phyloP scores from a whole-genome alignment of 2,888 invertebrate species.

The Calliscelio sp. region DNA sequence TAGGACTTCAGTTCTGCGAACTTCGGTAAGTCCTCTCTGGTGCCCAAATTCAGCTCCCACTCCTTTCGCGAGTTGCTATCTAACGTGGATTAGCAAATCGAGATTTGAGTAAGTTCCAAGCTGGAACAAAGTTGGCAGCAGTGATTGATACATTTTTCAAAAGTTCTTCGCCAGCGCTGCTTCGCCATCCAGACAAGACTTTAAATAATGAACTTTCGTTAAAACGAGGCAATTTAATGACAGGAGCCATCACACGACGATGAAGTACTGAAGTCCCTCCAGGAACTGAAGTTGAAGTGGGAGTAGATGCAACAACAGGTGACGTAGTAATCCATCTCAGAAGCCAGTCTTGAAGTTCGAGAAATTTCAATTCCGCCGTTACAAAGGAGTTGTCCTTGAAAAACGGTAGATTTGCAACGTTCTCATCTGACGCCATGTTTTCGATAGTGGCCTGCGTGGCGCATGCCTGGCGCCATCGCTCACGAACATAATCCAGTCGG shows the following conservation, averaged over 20 bases:
- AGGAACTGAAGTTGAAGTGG: too few relatives aligned
- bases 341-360: too few relatives aligned
- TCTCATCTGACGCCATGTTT: background rate
- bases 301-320: too few relatives aligned
- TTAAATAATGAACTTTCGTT: background rate
- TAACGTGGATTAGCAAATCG: background rate
- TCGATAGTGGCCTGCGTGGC: background rate
- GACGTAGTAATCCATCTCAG: too few relatives aligned
- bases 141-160: too few relatives aligned
- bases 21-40: background rate
- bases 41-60: background rate
- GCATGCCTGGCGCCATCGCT: background rate
- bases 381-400: conserved; percentile 14
- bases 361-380: too few relatives aligned
- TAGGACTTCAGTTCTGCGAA: background rate
- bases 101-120: background rate
- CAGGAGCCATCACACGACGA: too few relatives aligned
- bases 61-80: background rate
- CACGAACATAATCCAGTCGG: background rate
- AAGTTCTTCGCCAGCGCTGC: too few relatives aligned
- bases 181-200: background rate
- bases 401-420: background rate
- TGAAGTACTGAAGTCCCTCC: too few relatives aligned
- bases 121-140: too few relatives aligned
- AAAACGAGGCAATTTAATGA: too few relatives aligned